Base-by-base conservation (phyloP, 2,888 invertebrate species). In the Alloscopus bannaensis region DNA sequence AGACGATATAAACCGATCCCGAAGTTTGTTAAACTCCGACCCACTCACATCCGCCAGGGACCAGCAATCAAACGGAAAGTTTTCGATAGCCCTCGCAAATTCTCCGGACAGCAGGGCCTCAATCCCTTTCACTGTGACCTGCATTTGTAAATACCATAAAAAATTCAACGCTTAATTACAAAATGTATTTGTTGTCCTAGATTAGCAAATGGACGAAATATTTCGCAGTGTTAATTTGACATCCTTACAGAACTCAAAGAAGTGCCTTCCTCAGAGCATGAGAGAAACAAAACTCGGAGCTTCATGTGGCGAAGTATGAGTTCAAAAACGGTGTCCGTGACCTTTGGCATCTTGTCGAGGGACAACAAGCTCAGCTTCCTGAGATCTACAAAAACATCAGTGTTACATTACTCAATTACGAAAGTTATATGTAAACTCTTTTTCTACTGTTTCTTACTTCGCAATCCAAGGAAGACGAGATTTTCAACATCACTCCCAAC, bases 21-120 rank as follows among this genome's bases (percentile, higher is more conserved):
- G 28, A 20, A 59, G 8, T 11, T 69, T 13, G 11, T 20, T 20
- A n/a, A 59, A 42, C 18, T 28, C 45, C 22, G 42, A 24, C 4
- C 24, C 29, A 1, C 11, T 18, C 11, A 69, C 45, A n/a, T 24
- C n/a, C 0, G 11, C 6, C 29, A 69, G 8, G 11, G 69, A 59
- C 57, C 57, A 69, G 0, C 20, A 42, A 0, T 11, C 0, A n/a
- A 69, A 69, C 3, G 69, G 69, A 16, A 69, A 69, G 16, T 59
- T 59, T 24, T 69, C 57, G 2, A 69, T 57, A 11, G 59, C 42
- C 11, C 45, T 59, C 11, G 45, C 45, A 26, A 69, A 69, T 2
- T 26, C 45, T 20, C 69, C 69, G 11, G 42, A 28, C 11, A 59
- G 59, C 18, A 69, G 26, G 0, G 45, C 11, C 16, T n/a, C 18